Percentiles rank a stretch among this genome's conserved stretches.
These are phyloP conservation scores for Prietella phreatophila DNA, from an alignment of 2,113 vertebrate genomes.

Conservation along the genomic window DNA sequence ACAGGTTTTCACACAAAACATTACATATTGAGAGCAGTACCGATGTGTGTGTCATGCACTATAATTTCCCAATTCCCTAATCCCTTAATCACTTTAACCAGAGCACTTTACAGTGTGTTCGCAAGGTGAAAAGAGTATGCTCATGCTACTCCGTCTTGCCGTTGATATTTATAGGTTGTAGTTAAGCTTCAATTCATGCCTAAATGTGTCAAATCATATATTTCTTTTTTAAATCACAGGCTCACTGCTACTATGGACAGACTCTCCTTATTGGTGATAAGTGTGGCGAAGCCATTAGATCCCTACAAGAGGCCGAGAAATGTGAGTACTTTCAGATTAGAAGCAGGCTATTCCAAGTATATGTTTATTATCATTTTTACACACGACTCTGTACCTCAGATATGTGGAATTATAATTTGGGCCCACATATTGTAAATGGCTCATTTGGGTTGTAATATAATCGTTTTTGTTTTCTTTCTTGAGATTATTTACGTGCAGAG, in stretches of 20 bases:
- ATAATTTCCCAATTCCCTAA: not conserved
- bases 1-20: not conserved
- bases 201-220: not conserved
- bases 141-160: not conserved
- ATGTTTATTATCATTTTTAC: not conserved
- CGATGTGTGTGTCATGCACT: not conserved
- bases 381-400: not conserved
- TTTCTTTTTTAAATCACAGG: conserved; percentile 69
- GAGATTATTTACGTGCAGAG: conserved; percentile 89
- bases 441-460: not conserved
- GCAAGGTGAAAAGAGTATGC: not conserved
- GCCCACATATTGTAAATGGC: not conserved
- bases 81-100: not conserved
- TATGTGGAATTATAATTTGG: not conserved
- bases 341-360: not conserved
- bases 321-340: conserved; percentile 71
- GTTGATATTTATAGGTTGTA: not conserved
- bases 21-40: not conserved
- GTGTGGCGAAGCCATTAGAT: conserved; percentile 95
- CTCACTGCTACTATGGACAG: conserved; percentile 92
- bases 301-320: conserved; percentile 94
- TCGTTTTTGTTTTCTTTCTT: not conserved
- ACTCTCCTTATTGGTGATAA: conserved; percentile 90
- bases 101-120: not conserved
- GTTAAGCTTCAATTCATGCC: not conserved